Base-by-base conservation (phyloP, 2,888 invertebrate genomes). In the Macrophya alboannulata region DNA sequence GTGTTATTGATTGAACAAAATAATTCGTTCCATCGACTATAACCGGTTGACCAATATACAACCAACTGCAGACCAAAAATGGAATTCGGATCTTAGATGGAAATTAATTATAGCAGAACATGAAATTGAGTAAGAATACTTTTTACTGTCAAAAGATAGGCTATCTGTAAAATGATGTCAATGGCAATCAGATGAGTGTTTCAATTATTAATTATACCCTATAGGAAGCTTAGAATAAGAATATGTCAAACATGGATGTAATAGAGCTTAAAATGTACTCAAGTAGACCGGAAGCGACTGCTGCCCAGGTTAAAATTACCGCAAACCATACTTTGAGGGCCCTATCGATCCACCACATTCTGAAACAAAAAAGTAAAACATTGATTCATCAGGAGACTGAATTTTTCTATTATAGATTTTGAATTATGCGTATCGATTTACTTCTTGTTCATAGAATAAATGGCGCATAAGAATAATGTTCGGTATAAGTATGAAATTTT, bases 281-380 rank as follows among this genome's bases (percentile, higher is more conserved):
- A 43, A 86, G 51, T 79, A 77, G 62, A 43, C 85, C 86, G 65
- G 65, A 87, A 71, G 87, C 79, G 72, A 87, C 48, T 59, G 88
- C 2, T 2, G 89, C 37, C 89, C 89, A 92, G 0, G 86, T 4
- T 6, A 88, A 0, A 1, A 90, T 8, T 0, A 86, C n/a, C 4
- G 84, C n/a, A n/a, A 91, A 25, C 51, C 86, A 86, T 10, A 74
- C 68, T 68, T 88, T 91, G 65, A 90, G 87, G 59, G 90, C 85
- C 48, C 68, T 88, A 84, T 93, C 91, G 84, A 94, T 77, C 91
- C 91, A 90, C 71, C 88, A 88, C 92, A 93, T 92, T 84, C 94
- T 94, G 90, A 68, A 92, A 93, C 85, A 87, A 43, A 86, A 86
- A 68, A 77, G 31, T 84, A 68, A 77, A 68, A 71, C 55, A 68